A percentile compares a stretch with the other conserved stretches of the same genome.
Conservation (phyloP, 2,888 invertebrate species). For the Caenorhabditis wallacei region DNA sequence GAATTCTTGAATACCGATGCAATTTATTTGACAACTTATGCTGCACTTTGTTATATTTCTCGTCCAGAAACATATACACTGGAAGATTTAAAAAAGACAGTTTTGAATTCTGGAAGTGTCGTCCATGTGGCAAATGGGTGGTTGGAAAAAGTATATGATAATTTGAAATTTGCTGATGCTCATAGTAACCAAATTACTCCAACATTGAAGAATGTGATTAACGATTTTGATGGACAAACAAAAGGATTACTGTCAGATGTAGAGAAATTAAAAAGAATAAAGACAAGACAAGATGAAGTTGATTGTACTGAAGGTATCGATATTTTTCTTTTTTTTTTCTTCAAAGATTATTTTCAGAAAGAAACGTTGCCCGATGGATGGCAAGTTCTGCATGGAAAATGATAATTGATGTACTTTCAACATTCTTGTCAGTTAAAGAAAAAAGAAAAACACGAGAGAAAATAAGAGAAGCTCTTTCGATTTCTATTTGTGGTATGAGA, state of each 20-base stretch:
- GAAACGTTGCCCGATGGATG: conserved; percentile 70
- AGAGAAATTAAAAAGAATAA: conserved; percentile 66
- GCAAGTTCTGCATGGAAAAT: conserved; percentile 71
- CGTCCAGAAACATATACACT: conserved; percentile 46
- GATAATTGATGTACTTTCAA: conserved; percentile 71
- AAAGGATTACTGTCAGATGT: conserved; percentile 72
- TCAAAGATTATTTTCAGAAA: conserved; percentile 59
- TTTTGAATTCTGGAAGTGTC: conserved; percentile 88
- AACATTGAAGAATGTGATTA: conserved; percentile 42
- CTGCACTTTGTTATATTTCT: conserved; percentile 68
- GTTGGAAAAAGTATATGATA: conserved; percentile 94
- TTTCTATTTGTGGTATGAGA: conserved; percentile 72
- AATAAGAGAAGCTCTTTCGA: conserved; percentile 69
- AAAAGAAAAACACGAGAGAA: conserved; percentile 66
- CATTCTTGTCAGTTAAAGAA: conserved; percentile 68
- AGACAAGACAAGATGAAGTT: conserved; percentile 33
- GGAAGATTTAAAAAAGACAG: conserved; percentile 70
- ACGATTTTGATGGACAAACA: conserved; percentile 71
- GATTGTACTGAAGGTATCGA: conserved; percentile 33
- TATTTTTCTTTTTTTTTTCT: too few species aligned
- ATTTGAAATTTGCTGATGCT: conserved; percentile 81
- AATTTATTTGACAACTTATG: conserved; percentile 76
- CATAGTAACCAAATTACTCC: conserved; percentile 37
- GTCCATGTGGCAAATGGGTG: conserved; percentile 95
- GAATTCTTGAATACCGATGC: conserved; percentile 79